Conservation (phyloP, 2,888 invertebrate species). For the Pandemis corylana region DNA sequence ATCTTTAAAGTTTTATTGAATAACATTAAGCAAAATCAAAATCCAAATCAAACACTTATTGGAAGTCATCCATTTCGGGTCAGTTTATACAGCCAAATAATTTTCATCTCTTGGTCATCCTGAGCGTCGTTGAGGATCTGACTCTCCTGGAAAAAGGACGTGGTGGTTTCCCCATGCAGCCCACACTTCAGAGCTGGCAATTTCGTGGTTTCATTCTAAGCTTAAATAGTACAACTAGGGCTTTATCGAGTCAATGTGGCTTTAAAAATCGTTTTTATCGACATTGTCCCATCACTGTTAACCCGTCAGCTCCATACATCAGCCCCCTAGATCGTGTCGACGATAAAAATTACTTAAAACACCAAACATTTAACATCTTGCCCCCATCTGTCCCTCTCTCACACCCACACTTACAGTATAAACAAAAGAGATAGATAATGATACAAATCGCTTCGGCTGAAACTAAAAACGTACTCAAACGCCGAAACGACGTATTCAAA, state of each 20-base stretch:
- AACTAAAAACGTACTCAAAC: slow-evolving; percentile 14
- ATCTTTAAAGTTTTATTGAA: too few species aligned
- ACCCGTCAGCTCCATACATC: slow-evolving; percentile 78
- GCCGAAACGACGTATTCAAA: not conserved
- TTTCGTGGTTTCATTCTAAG: too few species aligned
- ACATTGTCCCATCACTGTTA: slow-evolving; percentile 64
- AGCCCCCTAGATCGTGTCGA: slow-evolving; percentile 81
- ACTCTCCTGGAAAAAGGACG: too few species aligned
- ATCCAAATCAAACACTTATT: too few species aligned
- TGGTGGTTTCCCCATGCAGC: too few species aligned
- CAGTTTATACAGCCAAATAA: too few species aligned
- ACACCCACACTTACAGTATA: slow-evolving; percentile 45
- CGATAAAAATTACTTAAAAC: slow-evolving; percentile 85
- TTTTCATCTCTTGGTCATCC: too few species aligned
- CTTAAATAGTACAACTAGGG: too few species aligned
- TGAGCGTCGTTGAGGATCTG: too few species aligned
- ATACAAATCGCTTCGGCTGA: slow-evolving; percentile 20
- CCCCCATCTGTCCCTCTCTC: slow-evolving; percentile 62
- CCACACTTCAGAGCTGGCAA: too few species aligned
- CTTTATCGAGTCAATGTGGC: not conserved
- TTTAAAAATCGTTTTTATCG: slow-evolving; percentile 47
- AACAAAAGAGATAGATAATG: slow-evolving; percentile 51
- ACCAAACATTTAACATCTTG: slow-evolving; percentile 81
- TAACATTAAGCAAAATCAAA: too few species aligned
- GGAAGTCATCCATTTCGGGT: too few species aligned